Base-by-base conservation (phyloP, 2,888 invertebrate genomes). In the Dusona sp. region DNA sequence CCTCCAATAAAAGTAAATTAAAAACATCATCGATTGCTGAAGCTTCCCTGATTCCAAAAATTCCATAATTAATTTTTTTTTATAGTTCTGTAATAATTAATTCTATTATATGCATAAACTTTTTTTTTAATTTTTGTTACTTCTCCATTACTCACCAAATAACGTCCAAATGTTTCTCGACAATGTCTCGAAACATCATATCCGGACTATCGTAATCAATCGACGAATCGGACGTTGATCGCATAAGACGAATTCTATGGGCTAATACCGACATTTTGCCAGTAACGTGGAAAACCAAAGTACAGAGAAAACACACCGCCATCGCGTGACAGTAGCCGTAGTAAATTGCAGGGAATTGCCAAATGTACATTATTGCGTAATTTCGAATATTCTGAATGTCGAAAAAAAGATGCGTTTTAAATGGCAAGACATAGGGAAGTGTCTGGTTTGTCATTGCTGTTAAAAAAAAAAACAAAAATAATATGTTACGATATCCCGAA, bases 201-300 rank as follows among this genome's bases (percentile, higher is more conserved):
- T 48, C 25, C n/a, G 42, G 48, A 22, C 68, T 45, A 22, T 19
- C 38, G 48, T 45, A 19, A 78, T 70, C 25, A 7, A 48, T 48
- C 16, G 33, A 54, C 1, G 73, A 72, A 81, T 81, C 77, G 36
- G 67, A 22, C 8, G 45, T 36, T 16, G 13, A 13, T 7, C 68
- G 33, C 7, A 70, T 77, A 16, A 48, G 72, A 19, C 33, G 72
- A 29, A 88, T 80, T 79, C 79, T 81, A 36, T 78, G 29, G 13
- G 79, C 78, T 22, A 87, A 45, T 33, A 88, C 74, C 19, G 85
- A 73, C 38, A 87, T 33, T 61, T 85, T 80, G n/a, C 78, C 85
- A n/a, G 81, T 77, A 54, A 85, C 70, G 42, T 87, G 82, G n/a
- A 79, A 72, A 7, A 88, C 73, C 45, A 85, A 65, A n/a, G n/a